Evolutionary conservation across 2,888 invertebrate species (phyloP), one percentile per base, ranked within the genome.

Genomic region (Xanthorhoe spadicearia): DNA sequence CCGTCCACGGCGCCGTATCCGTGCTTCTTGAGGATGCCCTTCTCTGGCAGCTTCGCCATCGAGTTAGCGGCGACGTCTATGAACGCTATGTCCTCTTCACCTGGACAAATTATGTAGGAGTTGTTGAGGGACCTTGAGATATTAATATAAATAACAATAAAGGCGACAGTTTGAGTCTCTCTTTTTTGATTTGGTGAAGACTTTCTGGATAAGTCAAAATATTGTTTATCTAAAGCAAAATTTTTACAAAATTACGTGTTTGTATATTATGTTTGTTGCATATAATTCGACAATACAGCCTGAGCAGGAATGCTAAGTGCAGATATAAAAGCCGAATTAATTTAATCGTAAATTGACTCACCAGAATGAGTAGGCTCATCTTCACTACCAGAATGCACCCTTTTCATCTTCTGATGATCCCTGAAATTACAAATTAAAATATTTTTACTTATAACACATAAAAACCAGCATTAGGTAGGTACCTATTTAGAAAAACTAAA

Each of bases 11-110:
- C 95, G 77, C 96, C 95, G 77, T 97, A 96, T 78, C 97, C 97
- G 80, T 96, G 95, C 92, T 97, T 98, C 94, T 98, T 98, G 83
- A 98, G 94, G 86, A 98, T 98, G 67, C 98, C 98, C 92, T 98
- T 98, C 93, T 98, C 97, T 78, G 97, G 97, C 75, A 96, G 93
- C 87, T 96, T 96, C 68, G 95, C 93, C 85, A 96, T 94, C 81
- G 95, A 96, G 90, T 96, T 96, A 69, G 95, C 95, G 74, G 95
- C 95, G 62, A 97, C 94, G 88, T 97, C 97, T 85, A 97, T 96
- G 90, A 97, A 97, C 65, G 97, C 96, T 79, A 97, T 96, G 84
- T 97, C 97, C 89, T 97, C 97, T 89, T 96, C 96, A 60, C 95
- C 95, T 95, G 91, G n/a, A n/a, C 71, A 92, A 92, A 61, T 51